Evolutionary conservation across 1,140 invertebrate species (phyloP).

Genomic region (Diachasma alloeum): DNA sequence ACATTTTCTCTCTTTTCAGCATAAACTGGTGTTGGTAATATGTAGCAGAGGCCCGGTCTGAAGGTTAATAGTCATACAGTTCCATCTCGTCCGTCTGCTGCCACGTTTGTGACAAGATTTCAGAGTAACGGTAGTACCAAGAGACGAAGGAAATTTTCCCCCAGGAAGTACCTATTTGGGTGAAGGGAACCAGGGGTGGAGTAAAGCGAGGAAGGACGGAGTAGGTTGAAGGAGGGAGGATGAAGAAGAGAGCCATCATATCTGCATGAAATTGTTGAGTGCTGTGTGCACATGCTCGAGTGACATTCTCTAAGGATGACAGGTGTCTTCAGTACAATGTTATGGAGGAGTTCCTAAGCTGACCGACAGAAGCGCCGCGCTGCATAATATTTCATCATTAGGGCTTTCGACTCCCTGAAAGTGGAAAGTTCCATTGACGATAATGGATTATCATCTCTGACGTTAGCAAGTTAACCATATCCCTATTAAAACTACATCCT

Average conservation of each 20-base stretch:
- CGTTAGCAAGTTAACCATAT: not conserved
- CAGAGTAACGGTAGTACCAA: conserved; percentile 11
- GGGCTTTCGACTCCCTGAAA: not conserved
- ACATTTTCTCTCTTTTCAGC: conserved; percentile 15
- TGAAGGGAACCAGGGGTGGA: not conserved
- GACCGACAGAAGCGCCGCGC: conserved; percentile 1
- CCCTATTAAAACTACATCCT: not conserved
- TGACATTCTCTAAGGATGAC: not conserved
- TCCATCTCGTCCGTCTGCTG: conserved; percentile 39
- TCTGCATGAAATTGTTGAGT: conserved; percentile 5
- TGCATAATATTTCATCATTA: conserved; percentile 24
- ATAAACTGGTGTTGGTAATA: not conserved
- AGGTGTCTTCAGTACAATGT: not conserved
- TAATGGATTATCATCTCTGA: not conserved
- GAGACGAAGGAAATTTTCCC: not conserved
- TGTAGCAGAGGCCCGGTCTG: conserved; percentile 19
- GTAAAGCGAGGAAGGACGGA: too few relatives aligned
- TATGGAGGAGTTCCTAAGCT: not conserved
- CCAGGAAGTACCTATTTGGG: not conserved
- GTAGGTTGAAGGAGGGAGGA: not conserved
- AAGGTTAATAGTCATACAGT: conserved; percentile 43
- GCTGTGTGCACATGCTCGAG: not conserved
- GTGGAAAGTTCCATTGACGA: not conserved
- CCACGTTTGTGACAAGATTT: conserved; percentile 48
- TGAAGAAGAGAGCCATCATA: not conserved